Conservation (phyloP, 1,140 invertebrate genomes). For the Drosophila erecta region DNA sequence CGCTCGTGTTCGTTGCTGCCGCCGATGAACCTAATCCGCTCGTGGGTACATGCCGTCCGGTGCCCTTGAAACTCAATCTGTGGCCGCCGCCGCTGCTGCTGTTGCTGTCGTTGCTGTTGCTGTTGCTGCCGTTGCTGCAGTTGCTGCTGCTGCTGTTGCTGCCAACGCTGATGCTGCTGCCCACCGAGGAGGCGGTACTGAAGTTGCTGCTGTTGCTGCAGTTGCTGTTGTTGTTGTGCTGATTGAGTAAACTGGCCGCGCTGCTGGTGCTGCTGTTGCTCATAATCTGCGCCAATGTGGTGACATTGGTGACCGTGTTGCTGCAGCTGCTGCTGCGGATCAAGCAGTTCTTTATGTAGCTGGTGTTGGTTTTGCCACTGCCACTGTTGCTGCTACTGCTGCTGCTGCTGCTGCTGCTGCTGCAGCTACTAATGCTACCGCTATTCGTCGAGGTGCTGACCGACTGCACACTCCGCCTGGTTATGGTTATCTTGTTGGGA, state of each 20-base stretch:
- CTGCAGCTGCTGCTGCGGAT: slow-evolving; percentile 83
- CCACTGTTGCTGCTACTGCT: slow-evolving; percentile 13
- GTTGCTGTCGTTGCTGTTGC: slow-evolving; percentile 48
- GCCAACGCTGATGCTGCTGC: slow-evolving; percentile 72
- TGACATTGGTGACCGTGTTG: slow-evolving; percentile 83
- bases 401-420: slow-evolving; percentile 2
- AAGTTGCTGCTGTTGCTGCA: slow-evolving; percentile 78
- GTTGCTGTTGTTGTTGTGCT: slow-evolving; percentile 75
- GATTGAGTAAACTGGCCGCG: slow-evolving; percentile 71
- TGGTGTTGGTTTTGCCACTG: slow-evolving; percentile 55
- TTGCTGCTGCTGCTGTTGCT: slow-evolving; percentile 55
- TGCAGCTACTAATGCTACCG: slow-evolving; percentile 39
- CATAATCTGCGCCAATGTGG: slow-evolving; percentile 83
- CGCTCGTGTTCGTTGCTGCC: slow-evolving; percentile 30
- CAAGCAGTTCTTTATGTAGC: slow-evolving; percentile 81
- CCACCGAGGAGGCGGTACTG: slow-evolving; percentile 70
- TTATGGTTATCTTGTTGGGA: slow-evolving; percentile 75
- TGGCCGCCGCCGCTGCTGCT: slow-evolving; percentile 53
- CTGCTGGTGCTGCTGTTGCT: slow-evolving; percentile 81
- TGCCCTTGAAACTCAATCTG: slow-evolving; percentile 62
- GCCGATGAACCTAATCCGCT: slow-evolving; percentile 29
- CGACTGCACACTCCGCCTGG: slow-evolving; percentile 69
- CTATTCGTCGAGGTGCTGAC: slow-evolving; percentile 74
- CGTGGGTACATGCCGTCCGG: slow-evolving; percentile 46
- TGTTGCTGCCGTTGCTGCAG: background rate